phyloP scores from a whole-genome alignment of 2,113 vertebrate species.

The Nothobranchius furzeri region DNA sequence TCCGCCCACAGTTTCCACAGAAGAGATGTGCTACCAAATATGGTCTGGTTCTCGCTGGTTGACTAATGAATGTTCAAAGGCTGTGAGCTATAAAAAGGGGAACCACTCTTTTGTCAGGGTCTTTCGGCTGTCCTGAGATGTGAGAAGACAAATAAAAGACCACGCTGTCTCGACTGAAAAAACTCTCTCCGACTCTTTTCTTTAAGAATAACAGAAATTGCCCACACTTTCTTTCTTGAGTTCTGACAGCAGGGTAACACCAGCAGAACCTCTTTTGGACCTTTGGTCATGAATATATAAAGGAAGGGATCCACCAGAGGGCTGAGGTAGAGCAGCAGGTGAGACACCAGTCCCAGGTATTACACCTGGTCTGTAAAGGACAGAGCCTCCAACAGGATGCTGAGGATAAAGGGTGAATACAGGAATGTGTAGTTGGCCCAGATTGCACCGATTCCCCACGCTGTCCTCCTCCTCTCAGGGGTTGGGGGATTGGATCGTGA shows the following conservation, averaged over 20 bases:
- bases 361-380: constrained; percentile 27
- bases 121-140: no score
- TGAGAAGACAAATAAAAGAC: no score
- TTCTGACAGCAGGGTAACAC: constrained; percentile 58
- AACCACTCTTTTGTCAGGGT: no score
- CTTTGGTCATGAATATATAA: constrained; percentile 66
- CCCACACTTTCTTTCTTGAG: neutral
- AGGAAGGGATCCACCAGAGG: constrained; percentile 75
- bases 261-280: constrained; percentile 55
- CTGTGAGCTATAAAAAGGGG: no score
- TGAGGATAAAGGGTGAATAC: constrained; percentile 69
- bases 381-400: constrained; percentile 61
- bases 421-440: constrained; percentile 68
- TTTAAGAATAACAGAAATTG: no score
- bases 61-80: no score
- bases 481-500: constrained; percentile 19
- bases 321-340: constrained; percentile 67
- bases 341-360: constrained; percentile 57
- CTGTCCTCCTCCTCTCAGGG: constrained; percentile 50
- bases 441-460: constrained; percentile 45
- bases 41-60: no score
- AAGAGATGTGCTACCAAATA: no score
- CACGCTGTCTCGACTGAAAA: no score
- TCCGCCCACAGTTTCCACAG: no score
- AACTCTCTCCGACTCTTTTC: no score